Base-by-base conservation (phyloP, 2,113 vertebrate species). In the Leptodactylus fuscus region DNA sequence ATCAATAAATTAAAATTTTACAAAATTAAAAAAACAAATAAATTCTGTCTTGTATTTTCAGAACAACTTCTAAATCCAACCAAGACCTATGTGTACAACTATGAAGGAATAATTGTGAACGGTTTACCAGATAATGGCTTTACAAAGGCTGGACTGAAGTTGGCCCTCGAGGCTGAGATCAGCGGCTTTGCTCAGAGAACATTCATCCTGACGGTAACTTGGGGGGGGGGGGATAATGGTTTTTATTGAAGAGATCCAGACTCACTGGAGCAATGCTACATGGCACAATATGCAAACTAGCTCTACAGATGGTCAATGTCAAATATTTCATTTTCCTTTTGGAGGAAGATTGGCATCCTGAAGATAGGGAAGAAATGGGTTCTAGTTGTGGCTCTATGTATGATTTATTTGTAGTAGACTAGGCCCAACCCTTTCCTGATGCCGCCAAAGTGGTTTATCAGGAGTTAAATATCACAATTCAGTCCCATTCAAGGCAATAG, bases 91-190 rank as follows among this genome's bases (percentile, higher is more conserved):
- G 9, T 91, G 34, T 96, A 95, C 89, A 91, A 90, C 32, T 97
- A 97, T 91, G 94, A 95, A 81, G 91, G 90, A 49, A 27, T 85
- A 34, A 86, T 95, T 36, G 69, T 95, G 85, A 92, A 82, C 0
- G 94, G 95, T 41, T 89, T 97, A 48, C 93, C 93, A 70, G 94
- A 95, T 22, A 88, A 91, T 32, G 87, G 87, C 79, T 86, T 95
- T 82, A 92, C 90, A 32, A 94, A 90, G 88, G 91, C 90, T 0
- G 94, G 95, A 0, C 4, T 96, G 22, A 95, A 91, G 87, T 38
- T 97, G 65, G 91, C 20, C 84, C 70, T 93, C 90, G 94, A 94
- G 65, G 53, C 94, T 75, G 88, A 93, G 53, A 94, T 97, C 88
- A 92, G 87, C 16, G 87, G 82, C 22, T n/a, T 82, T 6, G 81